A percentile compares a stretch with the other conserved stretches of the same genome.
Evolutionary conservation across 2,797 vertebrate species (phyloP).

Genomic region (Coregonus sp.): DNA sequence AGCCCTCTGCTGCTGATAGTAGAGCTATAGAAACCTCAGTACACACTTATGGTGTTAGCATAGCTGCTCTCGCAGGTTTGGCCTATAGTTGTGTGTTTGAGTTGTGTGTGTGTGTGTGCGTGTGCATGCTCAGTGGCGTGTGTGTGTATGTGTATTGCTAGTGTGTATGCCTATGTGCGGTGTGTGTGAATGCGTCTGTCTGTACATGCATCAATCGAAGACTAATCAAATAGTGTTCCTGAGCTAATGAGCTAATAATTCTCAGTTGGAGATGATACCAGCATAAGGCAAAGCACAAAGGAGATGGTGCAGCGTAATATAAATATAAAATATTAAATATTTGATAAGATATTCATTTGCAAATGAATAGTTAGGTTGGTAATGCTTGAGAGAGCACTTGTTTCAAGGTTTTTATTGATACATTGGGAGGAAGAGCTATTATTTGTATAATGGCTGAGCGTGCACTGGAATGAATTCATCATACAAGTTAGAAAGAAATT

Average conservation of each 20-base stretch:
- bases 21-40: constrained; percentile 30
- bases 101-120: background rate
- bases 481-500: background rate
- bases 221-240: constrained; percentile 22
- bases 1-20: background rate
- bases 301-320: background rate
- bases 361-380: background rate
- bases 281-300: background rate
- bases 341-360: too few species aligned
- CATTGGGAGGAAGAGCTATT: background rate
- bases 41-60: constrained; percentile 39
- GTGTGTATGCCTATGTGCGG: background rate
- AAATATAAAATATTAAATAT: too few species aligned
- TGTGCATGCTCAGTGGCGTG: constrained; percentile 10
- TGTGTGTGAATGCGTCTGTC: background rate
- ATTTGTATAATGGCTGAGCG: background rate
- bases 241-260: constrained; percentile 21
- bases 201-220: background rate
- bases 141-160: background rate
- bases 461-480: background rate
- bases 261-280: constrained; percentile 1
- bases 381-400: background rate
- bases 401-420: background rate
- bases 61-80: constrained; percentile 14
- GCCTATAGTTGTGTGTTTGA: too few species aligned